Evolutionary conservation across 2,113 vertebrate genomes (phyloP).

Genomic region (Oreochromis spilurus): DNA sequence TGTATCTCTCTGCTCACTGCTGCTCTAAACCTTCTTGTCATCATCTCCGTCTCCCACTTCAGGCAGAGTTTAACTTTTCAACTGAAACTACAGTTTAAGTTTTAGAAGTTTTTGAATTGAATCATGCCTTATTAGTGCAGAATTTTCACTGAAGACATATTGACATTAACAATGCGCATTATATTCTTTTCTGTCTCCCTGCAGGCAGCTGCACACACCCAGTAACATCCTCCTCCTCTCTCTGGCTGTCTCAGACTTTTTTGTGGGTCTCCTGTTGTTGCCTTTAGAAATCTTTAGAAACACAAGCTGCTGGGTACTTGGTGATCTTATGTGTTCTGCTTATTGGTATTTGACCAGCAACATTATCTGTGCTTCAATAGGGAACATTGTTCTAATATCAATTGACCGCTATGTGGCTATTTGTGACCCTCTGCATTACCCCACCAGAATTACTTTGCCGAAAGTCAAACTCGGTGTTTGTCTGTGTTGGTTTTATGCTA

Average conservation of each 20-base stretch:
- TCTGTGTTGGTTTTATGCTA: not conserved
- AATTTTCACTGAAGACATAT: not conserved
- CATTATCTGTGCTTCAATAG: not conserved
- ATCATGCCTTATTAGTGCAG: not conserved
- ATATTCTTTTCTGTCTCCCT: not conserved
- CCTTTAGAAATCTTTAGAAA: not conserved
- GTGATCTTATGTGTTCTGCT: not conserved
- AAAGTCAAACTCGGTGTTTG: not conserved
- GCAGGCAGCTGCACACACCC: conserved; percentile 58
- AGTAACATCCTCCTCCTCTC: conserved; percentile 52
- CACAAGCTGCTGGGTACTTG: not conserved
- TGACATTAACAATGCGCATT: not conserved
- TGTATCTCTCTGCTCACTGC: not conserved
- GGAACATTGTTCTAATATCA: not conserved
- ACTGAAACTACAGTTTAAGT: not conserved
- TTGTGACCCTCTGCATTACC: not conserved
- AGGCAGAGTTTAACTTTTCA: not conserved
- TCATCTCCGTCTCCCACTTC: not conserved
- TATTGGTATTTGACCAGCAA: not conserved
- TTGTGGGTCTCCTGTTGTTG: not conserved
- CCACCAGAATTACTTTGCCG: not conserved
- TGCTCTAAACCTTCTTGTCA: not conserved
- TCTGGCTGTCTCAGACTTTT: not conserved
- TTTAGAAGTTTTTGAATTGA: not conserved
- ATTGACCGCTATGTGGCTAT: not conserved